Evolutionary conservation across 2,797 vertebrate genomes (phyloP), one percentile per base, ranked within the genome.

Genomic region (Ibycter americanus): DNA sequence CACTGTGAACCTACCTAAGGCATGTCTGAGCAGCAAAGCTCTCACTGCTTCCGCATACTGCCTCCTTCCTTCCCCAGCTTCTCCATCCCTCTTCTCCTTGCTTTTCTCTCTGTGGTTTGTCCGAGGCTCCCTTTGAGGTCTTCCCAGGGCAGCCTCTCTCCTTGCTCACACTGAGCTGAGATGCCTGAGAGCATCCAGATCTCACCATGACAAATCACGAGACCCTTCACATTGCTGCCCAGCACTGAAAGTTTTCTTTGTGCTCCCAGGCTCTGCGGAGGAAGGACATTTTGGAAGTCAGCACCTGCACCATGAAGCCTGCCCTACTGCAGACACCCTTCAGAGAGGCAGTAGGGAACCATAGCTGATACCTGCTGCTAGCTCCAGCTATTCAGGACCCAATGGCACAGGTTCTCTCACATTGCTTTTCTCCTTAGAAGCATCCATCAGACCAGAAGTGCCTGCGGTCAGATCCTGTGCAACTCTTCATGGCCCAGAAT

Each of bases 261-360:
- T 92, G 70, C 83, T 83, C 70, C 59, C 83, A 63, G 85, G 80
- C 44, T 90, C 62, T 42, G 58, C 63, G 84, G 42, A 84, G 67
- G 81, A 89, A 80, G 77, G 77, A 76, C 38, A 58, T 58, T 89
- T 51, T 78, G 86, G 77, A 90, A 88, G 31, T 31, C 76, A 72
- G 54, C 87, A 36, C 34, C 44, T 0, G 0, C 38, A 55, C 12
- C 66, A 31, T 0, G 0, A 68, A 76, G 89, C 38, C 51, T 78
- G 58, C 36, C 2, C 1, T 44, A 7, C 34, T 12, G 66, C 70
- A 72, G 90, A 29, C 19, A 26, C n/a, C 36, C 70, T 68, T 79
- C 4, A 25, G 62, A 78, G 49, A 67, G 54, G 38, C 0, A 0
- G 19, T 40, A 79, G 88, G 88, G 73, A 82, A 3, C 46, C 19